Conservation (phyloP, 2,888 invertebrate genomes). For the Lottia scabra region DNA sequence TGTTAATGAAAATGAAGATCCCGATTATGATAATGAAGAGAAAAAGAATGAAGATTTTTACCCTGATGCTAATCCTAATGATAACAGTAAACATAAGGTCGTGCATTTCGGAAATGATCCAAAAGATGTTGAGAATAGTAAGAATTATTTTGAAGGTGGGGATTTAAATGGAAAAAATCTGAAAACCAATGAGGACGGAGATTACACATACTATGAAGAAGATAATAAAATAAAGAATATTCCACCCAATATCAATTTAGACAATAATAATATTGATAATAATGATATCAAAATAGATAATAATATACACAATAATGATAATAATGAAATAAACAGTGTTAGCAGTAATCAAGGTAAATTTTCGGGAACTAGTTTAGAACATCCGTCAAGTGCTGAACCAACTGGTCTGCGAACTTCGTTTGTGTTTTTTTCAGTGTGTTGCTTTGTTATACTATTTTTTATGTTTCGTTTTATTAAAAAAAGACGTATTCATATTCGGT, state of each 20-base stretch:
- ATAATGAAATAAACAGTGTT: conserved; percentile 12
- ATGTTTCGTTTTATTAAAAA: conserved; percentile 55
- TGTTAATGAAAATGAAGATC: conserved; percentile 26
- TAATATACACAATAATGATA: conserved; percentile 11
- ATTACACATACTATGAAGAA: conserved; percentile 40
- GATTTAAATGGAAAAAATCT: conserved; percentile 13
- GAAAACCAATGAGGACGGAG: conserved; percentile 30
- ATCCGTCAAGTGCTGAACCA: conserved; percentile 13
- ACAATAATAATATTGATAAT: conserved; percentile 14
- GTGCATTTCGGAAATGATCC: conserved; percentile 26
- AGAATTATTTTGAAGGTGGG: conserved; percentile 6
- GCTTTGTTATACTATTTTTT: conserved; percentile 46
- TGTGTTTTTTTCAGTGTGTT: conserved; percentile 41
- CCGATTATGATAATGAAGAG: conserved; percentile 33
- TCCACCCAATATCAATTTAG: conserved; percentile 12
- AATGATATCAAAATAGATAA: conserved; percentile 20
- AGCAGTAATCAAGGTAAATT: neutral
- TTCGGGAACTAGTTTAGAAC: neutral
- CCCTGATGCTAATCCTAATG: conserved; percentile 19
- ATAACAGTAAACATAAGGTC: conserved; percentile 22
- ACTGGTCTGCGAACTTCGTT: conserved; percentile 31
- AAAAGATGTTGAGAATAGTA: neutral
- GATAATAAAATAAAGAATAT: conserved; percentile 39
- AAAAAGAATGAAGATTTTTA: conserved; percentile 33
- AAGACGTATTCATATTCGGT: conserved; percentile 49